These are phyloP conservation scores for Gorsachius goisagi DNA, from an alignment of 2,113 vertebrate genomes.

Conservation along the genomic window DNA sequence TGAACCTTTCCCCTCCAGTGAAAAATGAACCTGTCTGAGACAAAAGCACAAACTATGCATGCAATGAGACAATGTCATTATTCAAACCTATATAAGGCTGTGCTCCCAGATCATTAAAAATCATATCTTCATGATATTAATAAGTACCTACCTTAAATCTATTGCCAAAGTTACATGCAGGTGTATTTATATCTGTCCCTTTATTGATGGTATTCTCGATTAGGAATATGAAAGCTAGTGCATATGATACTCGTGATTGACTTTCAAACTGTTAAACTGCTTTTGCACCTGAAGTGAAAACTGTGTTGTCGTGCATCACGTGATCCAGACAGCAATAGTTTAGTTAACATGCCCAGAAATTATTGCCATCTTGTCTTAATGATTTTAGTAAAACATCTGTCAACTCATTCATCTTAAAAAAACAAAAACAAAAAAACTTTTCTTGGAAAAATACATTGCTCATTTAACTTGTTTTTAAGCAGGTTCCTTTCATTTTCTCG, in stretches of 20 bases:
- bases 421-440: not conserved
- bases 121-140: constrained; percentile 82
- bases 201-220: constrained; percentile 50
- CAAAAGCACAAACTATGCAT: constrained; percentile 83
- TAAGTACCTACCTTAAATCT: constrained; percentile 73
- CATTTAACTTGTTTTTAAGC: constrained; percentile 60
- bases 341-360: constrained; percentile 66
- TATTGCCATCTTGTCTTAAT: constrained; percentile 64
- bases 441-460: constrained; percentile 46
- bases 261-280: constrained; percentile 45
- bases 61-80: constrained; percentile 80
- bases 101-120: constrained; percentile 81
- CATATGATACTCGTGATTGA: not conserved
- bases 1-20: constrained; percentile 86
- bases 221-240: constrained; percentile 14
- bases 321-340: constrained; percentile 40
- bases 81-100: constrained; percentile 81
- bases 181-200: constrained; percentile 70
- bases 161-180: constrained; percentile 52
- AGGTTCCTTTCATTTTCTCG: constrained; percentile 66
- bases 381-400: constrained; percentile 72
- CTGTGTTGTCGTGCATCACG: constrained; percentile 8
- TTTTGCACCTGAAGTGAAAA: not conserved
- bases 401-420: constrained; percentile 67
- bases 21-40: constrained; percentile 85